Conservation (phyloP, 2,888 invertebrate genomes). For the Dexiosoma caninum region DNA sequence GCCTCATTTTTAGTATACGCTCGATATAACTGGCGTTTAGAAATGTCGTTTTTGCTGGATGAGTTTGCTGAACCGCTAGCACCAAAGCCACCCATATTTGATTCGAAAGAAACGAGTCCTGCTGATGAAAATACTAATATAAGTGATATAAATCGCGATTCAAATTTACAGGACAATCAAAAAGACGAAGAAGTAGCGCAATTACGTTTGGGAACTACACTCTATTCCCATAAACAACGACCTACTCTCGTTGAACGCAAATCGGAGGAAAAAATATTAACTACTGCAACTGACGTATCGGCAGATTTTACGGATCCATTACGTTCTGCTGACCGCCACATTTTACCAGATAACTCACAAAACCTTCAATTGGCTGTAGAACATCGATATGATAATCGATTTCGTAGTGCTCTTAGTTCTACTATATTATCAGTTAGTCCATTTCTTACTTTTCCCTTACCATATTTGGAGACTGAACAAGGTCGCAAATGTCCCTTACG, state of each 20-base stretch:
- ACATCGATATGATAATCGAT: slow-evolving; percentile 82
- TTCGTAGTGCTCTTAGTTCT: slow-evolving; percentile 86
- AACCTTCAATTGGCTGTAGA: slow-evolving; percentile 77
- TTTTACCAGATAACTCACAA: slow-evolving; percentile 75
- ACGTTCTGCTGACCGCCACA: slow-evolving; percentile 79
- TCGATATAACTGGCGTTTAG: slow-evolving; percentile 93
- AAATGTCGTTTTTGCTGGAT: slow-evolving; percentile 92
- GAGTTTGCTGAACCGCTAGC: slow-evolving; percentile 88
- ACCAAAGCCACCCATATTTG: slow-evolving; percentile 79
- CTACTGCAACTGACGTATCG: slow-evolving; percentile 74
- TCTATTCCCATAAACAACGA: slow-evolving; percentile 33
- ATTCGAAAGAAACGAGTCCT: slow-evolving; percentile 77
- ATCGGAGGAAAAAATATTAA: slow-evolving; percentile 80
- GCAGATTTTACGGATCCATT: slow-evolving; percentile 91
- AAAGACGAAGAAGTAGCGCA: slow-evolving; percentile 67
- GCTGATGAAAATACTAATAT: slow-evolving; percentile 67
- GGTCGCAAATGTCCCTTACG: slow-evolving; percentile 87
- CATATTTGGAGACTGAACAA: slow-evolving; percentile 91
- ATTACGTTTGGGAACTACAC: slow-evolving; percentile 46
- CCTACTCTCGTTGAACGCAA: slow-evolving; percentile 70
- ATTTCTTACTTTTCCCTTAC: slow-evolving; percentile 88
- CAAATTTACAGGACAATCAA: background rate
- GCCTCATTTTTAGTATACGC: slow-evolving; percentile 86
- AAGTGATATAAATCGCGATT: slow-evolving; percentile 37
- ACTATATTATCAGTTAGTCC: slow-evolving; percentile 91